Evolutionary conservation across 2,797 vertebrate genomes (phyloP).

Genomic region (Coluber constrictor): DNA sequence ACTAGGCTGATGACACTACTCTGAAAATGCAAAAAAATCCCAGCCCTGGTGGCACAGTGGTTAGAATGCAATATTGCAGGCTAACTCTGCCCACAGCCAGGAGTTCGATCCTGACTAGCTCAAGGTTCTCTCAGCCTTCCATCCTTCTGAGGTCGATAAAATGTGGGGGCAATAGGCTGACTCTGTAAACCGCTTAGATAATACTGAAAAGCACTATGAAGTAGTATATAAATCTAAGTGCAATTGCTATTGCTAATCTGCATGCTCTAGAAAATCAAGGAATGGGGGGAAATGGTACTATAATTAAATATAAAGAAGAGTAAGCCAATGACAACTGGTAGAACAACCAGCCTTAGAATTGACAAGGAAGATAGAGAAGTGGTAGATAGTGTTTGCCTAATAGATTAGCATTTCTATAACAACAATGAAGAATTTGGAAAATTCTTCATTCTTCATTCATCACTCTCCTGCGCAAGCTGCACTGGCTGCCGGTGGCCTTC

Average conservation of each 20-base stretch:
- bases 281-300: background rate
- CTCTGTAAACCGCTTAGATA: background rate
- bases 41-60: background rate
- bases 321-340: background rate
- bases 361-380: background rate
- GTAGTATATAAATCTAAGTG: background rate
- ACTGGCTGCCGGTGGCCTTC: no score
- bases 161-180: background rate
- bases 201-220: background rate
- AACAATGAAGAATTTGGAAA: background rate
- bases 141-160: background rate
- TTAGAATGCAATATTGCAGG: background rate
- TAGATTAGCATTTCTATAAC: background rate
- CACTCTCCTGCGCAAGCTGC: no score
- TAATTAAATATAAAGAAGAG: background rate
- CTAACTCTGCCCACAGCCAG: background rate
- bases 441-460: no score
- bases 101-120: background rate
- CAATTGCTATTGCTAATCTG: background rate
- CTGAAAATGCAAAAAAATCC: background rate
- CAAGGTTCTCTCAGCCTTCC: background rate
- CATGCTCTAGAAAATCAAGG: background rate
- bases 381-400: background rate
- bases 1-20: background rate
- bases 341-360: background rate